A percentile compares a stretch with the other conserved stretches of the same genome.
Conservation (phyloP, 2,888 invertebrate genomes). For the Ommatoiulus sabulosus region DNA sequence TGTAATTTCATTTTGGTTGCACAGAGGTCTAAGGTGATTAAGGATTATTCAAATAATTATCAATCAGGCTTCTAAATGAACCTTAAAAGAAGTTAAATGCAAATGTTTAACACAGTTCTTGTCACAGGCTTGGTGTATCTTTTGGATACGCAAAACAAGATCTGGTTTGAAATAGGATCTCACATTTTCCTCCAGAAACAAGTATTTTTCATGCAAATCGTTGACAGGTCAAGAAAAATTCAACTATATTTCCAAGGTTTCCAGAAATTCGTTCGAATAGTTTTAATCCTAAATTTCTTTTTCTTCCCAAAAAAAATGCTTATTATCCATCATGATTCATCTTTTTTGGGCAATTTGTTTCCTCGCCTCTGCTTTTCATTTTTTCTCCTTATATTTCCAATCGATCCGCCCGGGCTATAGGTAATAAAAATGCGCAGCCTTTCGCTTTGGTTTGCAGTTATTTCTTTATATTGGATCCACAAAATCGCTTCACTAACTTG, state of each 20-base stretch:
- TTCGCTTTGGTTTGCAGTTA: conserved; percentile 43
- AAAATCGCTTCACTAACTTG: conserved; percentile 47
- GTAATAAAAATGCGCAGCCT: conserved; percentile 35
- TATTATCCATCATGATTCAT: conserved; percentile 43
- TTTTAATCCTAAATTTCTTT: background rate
- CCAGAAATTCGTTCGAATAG: background rate
- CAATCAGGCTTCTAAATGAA: too few relatives aligned
- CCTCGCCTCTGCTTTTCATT: conserved; percentile 10
- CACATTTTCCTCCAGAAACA: too few relatives aligned
- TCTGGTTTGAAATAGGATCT: too few relatives aligned
- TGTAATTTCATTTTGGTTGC: too few relatives aligned
- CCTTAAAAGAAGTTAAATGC: too few relatives aligned
- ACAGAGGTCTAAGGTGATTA: too few relatives aligned
- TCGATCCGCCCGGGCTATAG: background rate
- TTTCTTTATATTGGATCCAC: conserved; percentile 36
- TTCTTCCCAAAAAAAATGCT: background rate
- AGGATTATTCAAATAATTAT: too few relatives aligned
- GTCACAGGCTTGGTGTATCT: too few relatives aligned
- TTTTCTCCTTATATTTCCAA: background rate
- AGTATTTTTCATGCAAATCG: too few relatives aligned
- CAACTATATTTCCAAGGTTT: too few relatives aligned
- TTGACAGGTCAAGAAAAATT: background rate
- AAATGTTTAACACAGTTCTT: too few relatives aligned
- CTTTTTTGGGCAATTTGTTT: conserved; percentile 31
- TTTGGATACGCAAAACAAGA: too few relatives aligned